Percentiles rank a stretch among this genome's conserved stretches.
phyloP scores from a whole-genome alignment of 2,888 invertebrate genomes.

The Athrips mouffetella region DNA sequence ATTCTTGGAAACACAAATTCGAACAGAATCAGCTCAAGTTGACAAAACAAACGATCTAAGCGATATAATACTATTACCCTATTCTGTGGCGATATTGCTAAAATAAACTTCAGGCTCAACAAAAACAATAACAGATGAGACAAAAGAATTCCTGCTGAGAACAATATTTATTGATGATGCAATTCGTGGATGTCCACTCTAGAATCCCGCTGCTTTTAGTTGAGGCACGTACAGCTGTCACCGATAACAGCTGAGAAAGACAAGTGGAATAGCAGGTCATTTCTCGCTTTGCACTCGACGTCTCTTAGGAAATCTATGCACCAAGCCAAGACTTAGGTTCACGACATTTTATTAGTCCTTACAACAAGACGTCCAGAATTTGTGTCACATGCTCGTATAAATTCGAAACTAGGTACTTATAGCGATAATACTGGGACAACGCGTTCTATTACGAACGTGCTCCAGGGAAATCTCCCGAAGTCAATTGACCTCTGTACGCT shows the following conservation, averaged over 20 bases:
- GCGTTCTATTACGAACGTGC: slow-evolving; percentile 4
- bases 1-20: too few relatives aligned
- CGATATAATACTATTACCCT: too few relatives aligned
- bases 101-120: too few relatives aligned
- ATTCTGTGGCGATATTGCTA: too few relatives aligned
- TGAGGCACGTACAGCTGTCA: slow-evolving; percentile 42
- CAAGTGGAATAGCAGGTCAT: slow-evolving; percentile 44
- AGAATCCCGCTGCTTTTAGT: slow-evolving; percentile 16
- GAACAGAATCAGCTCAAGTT: too few relatives aligned
- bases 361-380: too few relatives aligned
- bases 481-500: slow-evolving; percentile 1
- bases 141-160: not conserved
- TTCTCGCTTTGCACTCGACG: not conserved
- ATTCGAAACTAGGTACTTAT: not conserved
- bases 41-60: too few relatives aligned
- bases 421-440: not conserved
- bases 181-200: not conserved
- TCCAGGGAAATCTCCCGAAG: slow-evolving; percentile 32
- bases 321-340: not conserved
- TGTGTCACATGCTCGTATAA: not conserved
- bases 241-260: slow-evolving; percentile 32
- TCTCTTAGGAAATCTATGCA: not conserved
- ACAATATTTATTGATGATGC: not conserved
- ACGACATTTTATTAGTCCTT: too few relatives aligned
- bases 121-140: not conserved